Evolutionary conservation across 2,888 invertebrate species (phyloP), one percentile per base, ranked within the genome.

Genomic region (Zaprionus obscuricornis): DNA sequence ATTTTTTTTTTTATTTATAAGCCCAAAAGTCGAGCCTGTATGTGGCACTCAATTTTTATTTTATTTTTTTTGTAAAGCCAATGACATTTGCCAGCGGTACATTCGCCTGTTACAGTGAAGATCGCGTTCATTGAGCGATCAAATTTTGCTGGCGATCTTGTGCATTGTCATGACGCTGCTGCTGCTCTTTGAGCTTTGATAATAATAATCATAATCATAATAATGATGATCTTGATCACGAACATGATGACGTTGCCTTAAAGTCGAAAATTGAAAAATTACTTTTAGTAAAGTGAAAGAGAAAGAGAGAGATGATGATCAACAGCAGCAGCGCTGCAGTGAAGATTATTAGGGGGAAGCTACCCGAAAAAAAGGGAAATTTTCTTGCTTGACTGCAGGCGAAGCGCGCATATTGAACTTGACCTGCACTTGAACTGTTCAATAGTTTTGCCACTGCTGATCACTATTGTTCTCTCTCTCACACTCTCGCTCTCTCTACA

Each of bases 61-160:
- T n/a, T n/a, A n/a, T n/a, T n/a, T n/a, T n/a, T n/a, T n/a, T 22
- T 7, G 22, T 49, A 68, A 77, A 68, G 79, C 77, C 79, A 79
- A 76, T 84, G 79, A 79, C 84, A 84, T 74, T 74, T 68, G 43
- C 37, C 65, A 58, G 59, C 49, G 63, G 78, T 76, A 64, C 79
- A 84, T 74, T 83, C 71, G 84, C 81, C 84, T 68, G 60, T 31
- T 29, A 7, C 43, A 10, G 5, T 27, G 5, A 50, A 29, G 8
- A 31, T 33, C 18, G n/a, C n/a, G n/a, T n/a, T n/a, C n/a, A n/a
- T n/a, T n/a, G n/a, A n/a, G n/a, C n/a, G n/a, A n/a, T n/a, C n/a
- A n/a, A n/a, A n/a, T n/a, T n/a, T 29, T 10, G 29, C n/a, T 29
- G 46, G 58, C 46, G 50, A 46, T n/a, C n/a, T n/a, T n/a, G 43